A percentile compares a stretch with the other conserved stretches of the same genome.
phyloP scores from a whole-genome alignment of 1,140 invertebrate species.

The Brachionus angularis region DNA sequence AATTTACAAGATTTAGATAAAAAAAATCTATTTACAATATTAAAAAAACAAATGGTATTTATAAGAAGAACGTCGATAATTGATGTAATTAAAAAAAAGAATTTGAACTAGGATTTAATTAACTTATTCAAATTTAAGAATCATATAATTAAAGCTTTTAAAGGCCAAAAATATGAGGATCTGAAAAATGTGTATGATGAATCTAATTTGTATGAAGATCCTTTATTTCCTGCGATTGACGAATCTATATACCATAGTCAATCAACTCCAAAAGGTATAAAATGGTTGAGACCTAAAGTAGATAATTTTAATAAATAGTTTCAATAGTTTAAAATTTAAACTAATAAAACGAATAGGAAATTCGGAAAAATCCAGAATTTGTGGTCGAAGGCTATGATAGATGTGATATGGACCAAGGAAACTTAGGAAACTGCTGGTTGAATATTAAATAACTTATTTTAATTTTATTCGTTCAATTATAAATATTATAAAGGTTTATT shows the following conservation, averaged over 20 bases:
- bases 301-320: slow-evolving; percentile 2
- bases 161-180: slow-evolving; percentile 47
- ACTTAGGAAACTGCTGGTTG: slow-evolving; percentile 66
- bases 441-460: not conserved
- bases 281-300: slow-evolving; percentile 28
- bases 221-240: slow-evolving; percentile 64
- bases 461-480: not conserved
- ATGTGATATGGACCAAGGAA: slow-evolving; percentile 66
- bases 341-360: slow-evolving; percentile 45
- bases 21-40: too few species aligned
- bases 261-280: not conserved
- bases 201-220: slow-evolving; percentile 66
- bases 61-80: too few species aligned
- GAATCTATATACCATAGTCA: slow-evolving; percentile 59
- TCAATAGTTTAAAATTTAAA: not conserved
- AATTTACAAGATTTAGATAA: too few species aligned
- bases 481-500: slow-evolving; percentile 17
- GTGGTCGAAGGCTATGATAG: slow-evolving; percentile 50
- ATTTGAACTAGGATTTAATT: too few species aligned
- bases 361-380: slow-evolving; percentile 51
- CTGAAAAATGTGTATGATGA: slow-evolving; percentile 49
- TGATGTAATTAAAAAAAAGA: too few species aligned
- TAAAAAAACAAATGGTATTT: too few species aligned
- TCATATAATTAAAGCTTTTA: too few species aligned
- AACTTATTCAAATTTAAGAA: too few species aligned